Evolutionary conservation across 2,113 vertebrate species (phyloP), one percentile per base, ranked within the genome.

Genomic region (Vulpes lagopus): DNA sequence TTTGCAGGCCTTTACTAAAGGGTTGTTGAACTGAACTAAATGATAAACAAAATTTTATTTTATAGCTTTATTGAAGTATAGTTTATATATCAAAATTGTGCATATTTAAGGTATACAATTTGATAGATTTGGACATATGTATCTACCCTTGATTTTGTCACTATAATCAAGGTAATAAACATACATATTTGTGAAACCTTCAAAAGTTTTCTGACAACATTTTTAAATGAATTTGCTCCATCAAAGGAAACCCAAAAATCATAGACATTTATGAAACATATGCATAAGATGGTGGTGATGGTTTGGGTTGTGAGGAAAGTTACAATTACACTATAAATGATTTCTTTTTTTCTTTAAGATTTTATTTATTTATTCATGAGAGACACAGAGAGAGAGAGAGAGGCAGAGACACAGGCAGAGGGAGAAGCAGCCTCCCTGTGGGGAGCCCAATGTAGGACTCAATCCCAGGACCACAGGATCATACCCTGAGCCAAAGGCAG

Each of bases 291-390:
- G 32, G 30, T 59, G 30, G 22, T 53, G 25, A 30, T 57, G 60
- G 35, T 82, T 89, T 84, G 27, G 15, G 79, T 60, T 60, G 3
- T 88, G 32, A 87, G 38, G 32, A 35, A 73, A 79, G 25, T 94
- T 65, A 92, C 64, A 92, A 94, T 91, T 94, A 84, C 4, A 49
- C 11, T 81, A 25, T 7, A 86, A 82, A 85, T 92, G 27, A 55
- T 20, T 95, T 69, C n/a, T 94, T 67, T 43, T 43, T 43, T 43
- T 43, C 43, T 43, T 43, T 43, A 43, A 43, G 43, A 43, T 43
- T 43, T 43, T 43, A 43, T 43, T 43, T 43, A 43, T 7, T 43
- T 43, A 43, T 43, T 43, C 43, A 43, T 43, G 43, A 43, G 43
- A 43, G 43, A 43, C 7, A 43, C 43, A 43, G 43, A 43, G 43